Conservation (phyloP, 2,888 invertebrate genomes). For the Ophraella communa region DNA sequence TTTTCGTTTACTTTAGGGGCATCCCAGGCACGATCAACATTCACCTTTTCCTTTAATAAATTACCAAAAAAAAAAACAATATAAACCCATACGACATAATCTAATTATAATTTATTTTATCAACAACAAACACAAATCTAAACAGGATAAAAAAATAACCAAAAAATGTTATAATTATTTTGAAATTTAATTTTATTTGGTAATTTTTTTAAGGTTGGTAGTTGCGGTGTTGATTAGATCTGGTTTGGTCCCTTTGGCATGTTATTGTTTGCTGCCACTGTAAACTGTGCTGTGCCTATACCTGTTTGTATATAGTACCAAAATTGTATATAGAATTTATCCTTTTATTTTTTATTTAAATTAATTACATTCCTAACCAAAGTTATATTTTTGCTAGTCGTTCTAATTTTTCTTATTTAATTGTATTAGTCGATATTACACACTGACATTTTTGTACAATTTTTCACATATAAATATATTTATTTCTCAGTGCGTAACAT, state of each 20-base stretch:
- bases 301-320: constrained; percentile 35
- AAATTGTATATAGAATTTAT: constrained; percentile 53
- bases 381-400: constrained; percentile 58
- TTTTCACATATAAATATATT: constrained; percentile 26
- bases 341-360: constrained; percentile 47
- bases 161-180: too few species aligned
- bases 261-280: constrained; percentile 53
- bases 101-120: too few species aligned
- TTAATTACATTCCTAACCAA: constrained; percentile 54
- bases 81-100: neutral
- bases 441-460: constrained; percentile 25
- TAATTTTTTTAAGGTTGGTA: too few species aligned
- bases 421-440: constrained; percentile 26
- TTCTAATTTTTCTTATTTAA: constrained; percentile 34
- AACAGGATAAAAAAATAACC: too few species aligned
- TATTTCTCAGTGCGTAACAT: constrained; percentile 20
- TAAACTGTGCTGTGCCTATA: constrained; percentile 56
- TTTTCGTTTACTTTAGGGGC: constrained; percentile 47
- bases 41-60: too few species aligned
- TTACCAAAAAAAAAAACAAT: neutral
- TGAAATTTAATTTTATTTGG: too few species aligned
- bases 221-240: neutral
- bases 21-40: neutral
- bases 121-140: too few species aligned
- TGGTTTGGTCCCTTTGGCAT: constrained; percentile 41